Evolutionary conservation across 2,113 vertebrate species (phyloP).

Genomic region (Tragelaphus strepsiceros): DNA sequence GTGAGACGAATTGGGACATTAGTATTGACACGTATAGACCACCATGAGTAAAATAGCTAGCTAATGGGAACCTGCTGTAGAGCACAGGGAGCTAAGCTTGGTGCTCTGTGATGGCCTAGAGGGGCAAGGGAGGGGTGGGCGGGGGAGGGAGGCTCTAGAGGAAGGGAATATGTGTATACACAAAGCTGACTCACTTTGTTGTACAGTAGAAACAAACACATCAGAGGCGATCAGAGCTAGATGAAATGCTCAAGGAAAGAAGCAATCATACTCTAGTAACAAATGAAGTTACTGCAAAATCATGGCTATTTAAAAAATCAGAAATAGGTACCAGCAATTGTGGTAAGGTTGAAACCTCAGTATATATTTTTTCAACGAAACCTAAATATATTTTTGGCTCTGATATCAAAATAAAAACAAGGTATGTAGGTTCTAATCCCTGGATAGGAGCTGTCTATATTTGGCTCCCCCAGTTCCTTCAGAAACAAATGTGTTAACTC

Average conservation of each 20-base stretch:
- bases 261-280: background rate
- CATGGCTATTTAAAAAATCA: background rate
- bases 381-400: accelerated
- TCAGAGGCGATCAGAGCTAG: background rate
- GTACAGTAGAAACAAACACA: background rate
- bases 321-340: background rate
- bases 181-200: background rate
- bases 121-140: background rate
- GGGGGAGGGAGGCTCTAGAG: background rate
- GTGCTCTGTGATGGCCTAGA: background rate
- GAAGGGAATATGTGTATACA: background rate
- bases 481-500: background rate
- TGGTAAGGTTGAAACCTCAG: background rate
- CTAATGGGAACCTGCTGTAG: background rate
- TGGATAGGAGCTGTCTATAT: background rate
- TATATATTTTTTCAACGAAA: background rate
- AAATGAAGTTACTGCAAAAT: background rate
- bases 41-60: background rate
- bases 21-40: background rate
- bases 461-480: background rate
- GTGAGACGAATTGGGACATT: background rate
- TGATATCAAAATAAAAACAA: background rate
- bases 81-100: background rate
- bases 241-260: background rate
- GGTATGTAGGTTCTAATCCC: background rate